A percentile compares a stretch with the other conserved stretches of the same genome.
These are phyloP conservation scores for Eulemur mongoz DNA, from an alignment of 2,797 vertebrate genomes.

Conservation along the genomic window DNA sequence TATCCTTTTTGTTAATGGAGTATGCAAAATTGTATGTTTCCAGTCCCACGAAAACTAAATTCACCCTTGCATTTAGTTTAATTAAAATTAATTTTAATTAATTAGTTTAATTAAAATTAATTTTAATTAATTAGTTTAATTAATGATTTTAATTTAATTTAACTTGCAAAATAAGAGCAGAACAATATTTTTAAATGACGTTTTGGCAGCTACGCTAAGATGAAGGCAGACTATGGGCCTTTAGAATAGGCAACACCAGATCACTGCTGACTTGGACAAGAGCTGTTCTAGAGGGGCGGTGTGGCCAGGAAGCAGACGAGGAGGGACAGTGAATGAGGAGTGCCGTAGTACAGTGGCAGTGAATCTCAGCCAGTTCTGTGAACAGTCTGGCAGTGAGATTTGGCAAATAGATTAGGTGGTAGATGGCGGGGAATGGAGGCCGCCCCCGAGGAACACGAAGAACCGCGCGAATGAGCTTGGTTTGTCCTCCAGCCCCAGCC, in stretches of 20 bases:
- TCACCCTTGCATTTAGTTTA: not conserved
- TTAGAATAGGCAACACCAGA: not conserved
- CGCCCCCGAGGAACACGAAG: not conserved
- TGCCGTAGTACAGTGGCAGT: not conserved
- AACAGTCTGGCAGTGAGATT: not conserved
- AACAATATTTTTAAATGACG: not conserved
- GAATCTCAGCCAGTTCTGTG: not conserved
- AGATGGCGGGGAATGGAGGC: not conserved
- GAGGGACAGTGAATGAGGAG: not conserved
- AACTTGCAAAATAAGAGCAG: not conserved
- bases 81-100: too few relatives aligned
- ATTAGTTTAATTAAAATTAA: too few relatives aligned
- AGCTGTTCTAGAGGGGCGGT: not conserved
- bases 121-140: too few relatives aligned
- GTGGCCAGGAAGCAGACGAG: not conserved
- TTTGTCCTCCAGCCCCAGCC: not conserved
- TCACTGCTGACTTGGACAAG: not conserved
- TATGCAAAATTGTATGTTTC: not conserved
- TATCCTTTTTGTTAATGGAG: not conserved
- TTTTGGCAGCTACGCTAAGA: not conserved
- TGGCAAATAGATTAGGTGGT: not conserved
- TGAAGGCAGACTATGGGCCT: not conserved
- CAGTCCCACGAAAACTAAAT: not conserved
- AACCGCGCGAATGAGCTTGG: not conserved
- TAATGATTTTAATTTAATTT: too few relatives aligned